Evolutionary conservation across 2,113 vertebrate genomes (phyloP).

Genomic region (Arizona elegans): DNA sequence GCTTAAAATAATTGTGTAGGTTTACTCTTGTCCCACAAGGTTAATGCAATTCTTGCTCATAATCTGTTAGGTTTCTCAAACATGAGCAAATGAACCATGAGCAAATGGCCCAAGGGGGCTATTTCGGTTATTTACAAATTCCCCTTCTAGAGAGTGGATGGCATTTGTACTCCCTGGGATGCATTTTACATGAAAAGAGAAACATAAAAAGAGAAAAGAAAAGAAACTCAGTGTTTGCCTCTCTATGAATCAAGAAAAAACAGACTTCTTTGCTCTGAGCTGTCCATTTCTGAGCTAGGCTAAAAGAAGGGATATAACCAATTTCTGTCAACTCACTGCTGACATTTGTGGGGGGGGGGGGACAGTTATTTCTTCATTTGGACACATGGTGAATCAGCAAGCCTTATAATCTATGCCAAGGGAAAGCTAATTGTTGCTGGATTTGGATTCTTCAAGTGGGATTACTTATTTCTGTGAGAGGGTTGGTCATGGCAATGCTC

Average conservation of each 20-base stretch:
- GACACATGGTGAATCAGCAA: background rate
- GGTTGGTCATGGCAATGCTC: background rate
- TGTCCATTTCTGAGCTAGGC: background rate
- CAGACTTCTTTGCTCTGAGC: background rate
- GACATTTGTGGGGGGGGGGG: background rate
- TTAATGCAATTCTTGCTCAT: background rate
- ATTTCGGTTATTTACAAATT: background rate
- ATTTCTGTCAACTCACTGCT: background rate
- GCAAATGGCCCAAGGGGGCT: background rate
- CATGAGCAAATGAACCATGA: background rate
- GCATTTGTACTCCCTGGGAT: background rate
- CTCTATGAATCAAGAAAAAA: background rate
- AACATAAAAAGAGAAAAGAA: background rate
- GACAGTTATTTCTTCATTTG: background rate
- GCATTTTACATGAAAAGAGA: fast-evolving
- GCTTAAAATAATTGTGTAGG: background rate
- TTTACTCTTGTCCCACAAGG: background rate
- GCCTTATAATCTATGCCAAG: background rate
- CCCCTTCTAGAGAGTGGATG: background rate
- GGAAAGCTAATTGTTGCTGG: background rate
- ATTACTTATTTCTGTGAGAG: background rate
- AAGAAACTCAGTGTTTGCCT: background rate
- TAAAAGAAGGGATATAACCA: background rate
- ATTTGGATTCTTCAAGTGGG: slow-evolving; percentile 23
- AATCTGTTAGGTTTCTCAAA: background rate